Base-by-base conservation (phyloP, 1,140 invertebrate genomes). In the Contarinia nasturtii region DNA sequence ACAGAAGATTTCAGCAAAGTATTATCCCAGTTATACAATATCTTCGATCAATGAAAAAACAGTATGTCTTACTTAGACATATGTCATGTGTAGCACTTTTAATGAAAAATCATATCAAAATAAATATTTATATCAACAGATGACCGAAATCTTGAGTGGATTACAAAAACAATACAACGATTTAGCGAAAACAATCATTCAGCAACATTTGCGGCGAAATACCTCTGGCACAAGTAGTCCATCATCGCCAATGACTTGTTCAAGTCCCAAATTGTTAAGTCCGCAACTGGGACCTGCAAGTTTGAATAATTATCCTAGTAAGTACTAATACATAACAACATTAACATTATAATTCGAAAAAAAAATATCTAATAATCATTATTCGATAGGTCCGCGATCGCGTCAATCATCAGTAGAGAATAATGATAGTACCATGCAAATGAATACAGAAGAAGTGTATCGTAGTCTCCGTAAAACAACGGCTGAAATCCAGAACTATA, bases 401-500 rank as follows among this genome's bases (percentile, higher is more conserved):
- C 55, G 61, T 14, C 61, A 63, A 46, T 60, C 61, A 7, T 61
- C 61, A 2, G 60, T 62, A 48, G 61, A 62, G 50, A 56, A 59
- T 51, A 78, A 79, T 44, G 77, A 84, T 56, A 75, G 78, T 55
- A n/a, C 41, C 3, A 3, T 27, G 4, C 27, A 38, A n/a, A 67
- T 82, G 50, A 83, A 82, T 59, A 77, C 84, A 15, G 86, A 92
- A 60, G 89, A 94, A 61, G 80, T 93, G 40, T 80, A 82, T 57
- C 81, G 81, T 59, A 88, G 85, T 48, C 76, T 95, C 46, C 73
- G 85, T 48, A 81, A 83, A 58, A 94, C 90, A 37, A 89, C 90
- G 2, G 86, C 86, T 17, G 90, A 95, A 69, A 95, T 96, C 61
- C 84, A 89, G 56, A 88, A 83, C 66, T 87, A 87, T 54, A 82